Evolutionary conservation across 2,888 invertebrate genomes (phyloP).

Genomic region (Rhagonycha fulva): DNA sequence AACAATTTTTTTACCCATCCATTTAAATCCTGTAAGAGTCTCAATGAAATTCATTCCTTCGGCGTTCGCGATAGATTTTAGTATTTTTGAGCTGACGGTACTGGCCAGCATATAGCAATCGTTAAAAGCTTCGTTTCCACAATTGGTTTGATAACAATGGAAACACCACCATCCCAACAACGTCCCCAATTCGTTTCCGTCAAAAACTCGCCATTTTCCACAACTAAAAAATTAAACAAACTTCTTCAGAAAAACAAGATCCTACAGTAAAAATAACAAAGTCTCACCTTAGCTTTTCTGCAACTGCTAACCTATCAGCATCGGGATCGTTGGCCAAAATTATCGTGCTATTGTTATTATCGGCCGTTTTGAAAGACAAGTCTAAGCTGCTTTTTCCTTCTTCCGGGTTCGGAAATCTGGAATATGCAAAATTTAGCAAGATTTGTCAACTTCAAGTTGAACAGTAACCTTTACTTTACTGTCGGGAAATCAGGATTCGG

Average conservation of each 20-base stretch:
- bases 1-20: slow-evolving; percentile 78
- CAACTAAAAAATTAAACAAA: slow-evolving; percentile 49
- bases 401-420: slow-evolving; percentile 93
- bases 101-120: slow-evolving; percentile 88
- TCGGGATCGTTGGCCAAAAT: slow-evolving; percentile 98
- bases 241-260: background rate
- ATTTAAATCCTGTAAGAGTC: slow-evolving; percentile 98
- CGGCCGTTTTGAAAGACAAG: slow-evolving; percentile 75
- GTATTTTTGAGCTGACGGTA: slow-evolving; percentile 95
- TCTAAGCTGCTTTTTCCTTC: slow-evolving; percentile 76
- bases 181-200: slow-evolving; percentile 94
- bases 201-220: slow-evolving; percentile 85
- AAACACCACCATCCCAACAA: slow-evolving; percentile 94
- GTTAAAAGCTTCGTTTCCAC: slow-evolving; percentile 55
- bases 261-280: background rate
- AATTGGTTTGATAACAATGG: slow-evolving; percentile 59
- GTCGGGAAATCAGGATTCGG: slow-evolving; percentile 98
- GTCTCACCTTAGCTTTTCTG: slow-evolving; percentile 73
- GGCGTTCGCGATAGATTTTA: slow-evolving; percentile 76
- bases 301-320: slow-evolving; percentile 93
- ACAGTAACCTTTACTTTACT: slow-evolving; percentile 62
- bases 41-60: slow-evolving; percentile 82
- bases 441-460: background rate
- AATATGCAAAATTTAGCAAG: slow-evolving; percentile 18
- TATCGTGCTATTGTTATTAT: slow-evolving; percentile 67